Conservation (phyloP, 2,113 vertebrate species). For the Xenopus laevis region DNA sequence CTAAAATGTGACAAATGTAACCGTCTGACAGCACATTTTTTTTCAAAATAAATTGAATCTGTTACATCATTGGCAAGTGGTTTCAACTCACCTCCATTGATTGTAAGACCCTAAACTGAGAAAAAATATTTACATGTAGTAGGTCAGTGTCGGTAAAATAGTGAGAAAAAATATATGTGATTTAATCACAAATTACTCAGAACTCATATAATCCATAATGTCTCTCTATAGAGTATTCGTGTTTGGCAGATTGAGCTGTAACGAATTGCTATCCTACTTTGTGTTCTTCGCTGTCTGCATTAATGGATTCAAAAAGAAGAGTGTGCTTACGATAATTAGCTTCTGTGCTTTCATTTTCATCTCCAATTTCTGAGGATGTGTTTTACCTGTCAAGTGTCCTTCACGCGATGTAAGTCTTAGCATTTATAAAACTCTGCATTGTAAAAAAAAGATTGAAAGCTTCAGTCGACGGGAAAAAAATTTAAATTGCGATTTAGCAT, state of each 20-base stretch:
- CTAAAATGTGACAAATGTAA: constrained; percentile 4
- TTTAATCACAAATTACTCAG: not conserved
- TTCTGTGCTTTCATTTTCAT: constrained; percentile 17
- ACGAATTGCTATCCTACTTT: not conserved
- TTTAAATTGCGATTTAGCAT: not conserved
- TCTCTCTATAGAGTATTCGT: not conserved
- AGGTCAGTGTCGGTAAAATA: not conserved
- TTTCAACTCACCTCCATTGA: not conserved
- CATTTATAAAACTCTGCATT: constrained; percentile 4
- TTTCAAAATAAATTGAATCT: not conserved
- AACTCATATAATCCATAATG: not conserved
- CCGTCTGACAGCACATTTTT: not conserved
- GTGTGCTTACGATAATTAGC: constrained; percentile 22
- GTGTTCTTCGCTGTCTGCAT: constrained; percentile 2
- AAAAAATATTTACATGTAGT: too few relatives aligned
- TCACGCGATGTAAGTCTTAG: constrained; percentile 6
- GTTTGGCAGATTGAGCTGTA: not conserved
- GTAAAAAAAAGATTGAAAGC: not conserved
- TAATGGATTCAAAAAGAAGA: constrained; percentile 20
- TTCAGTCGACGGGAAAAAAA: not conserved
- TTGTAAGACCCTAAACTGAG: too few relatives aligned
- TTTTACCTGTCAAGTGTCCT: constrained; percentile 36
- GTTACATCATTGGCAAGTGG: not conserved
- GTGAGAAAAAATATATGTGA: not conserved
- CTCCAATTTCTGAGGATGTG: constrained; percentile 18